Evolutionary conservation across 2,888 invertebrate species (phyloP).

Genomic region (Orchesellides sinensis): DNA sequence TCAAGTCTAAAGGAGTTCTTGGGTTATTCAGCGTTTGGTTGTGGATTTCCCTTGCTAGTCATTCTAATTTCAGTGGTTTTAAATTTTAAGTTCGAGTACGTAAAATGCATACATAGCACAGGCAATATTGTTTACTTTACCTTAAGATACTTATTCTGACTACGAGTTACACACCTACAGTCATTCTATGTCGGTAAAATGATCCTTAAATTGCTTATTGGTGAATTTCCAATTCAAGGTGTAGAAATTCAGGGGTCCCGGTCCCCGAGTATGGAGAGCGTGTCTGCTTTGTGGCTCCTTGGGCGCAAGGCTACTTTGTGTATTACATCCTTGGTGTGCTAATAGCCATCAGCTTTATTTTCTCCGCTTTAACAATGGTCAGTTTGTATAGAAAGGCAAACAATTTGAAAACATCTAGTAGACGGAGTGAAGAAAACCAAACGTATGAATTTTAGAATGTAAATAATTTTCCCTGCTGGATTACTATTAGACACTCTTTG

Average conservation of each 20-base stretch:
- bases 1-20: constrained; percentile 15
- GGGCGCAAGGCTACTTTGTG: constrained; percentile 39
- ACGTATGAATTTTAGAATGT: constrained; percentile 2
- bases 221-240: constrained; percentile 2
- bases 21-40: constrained; percentile 10
- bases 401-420: constrained; percentile 27
- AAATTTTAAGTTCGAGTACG: constrained; percentile 3
- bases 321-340: constrained; percentile 35
- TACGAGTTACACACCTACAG: too few relatives aligned
- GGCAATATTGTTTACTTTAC: neutral
- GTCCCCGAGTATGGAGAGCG: constrained; percentile 36
- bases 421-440: constrained; percentile 1
- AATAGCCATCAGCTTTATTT: neutral
- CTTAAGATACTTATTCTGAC: too few relatives aligned
- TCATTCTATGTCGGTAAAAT: too few relatives aligned
- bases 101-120: neutral
- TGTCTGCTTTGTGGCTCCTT: constrained; percentile 39
- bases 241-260: constrained; percentile 11
- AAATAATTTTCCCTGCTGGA: neutral
- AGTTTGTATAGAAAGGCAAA: constrained; percentile 1
- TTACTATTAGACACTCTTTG: neutral
- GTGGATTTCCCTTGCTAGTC: constrained; percentile 29
- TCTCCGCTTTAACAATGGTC: constrained; percentile 26
- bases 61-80: constrained; percentile 20
- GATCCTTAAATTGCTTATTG: neutral